Conservation (phyloP, 2,797 vertebrate genomes). For the Helarctos malayanus region DNA sequence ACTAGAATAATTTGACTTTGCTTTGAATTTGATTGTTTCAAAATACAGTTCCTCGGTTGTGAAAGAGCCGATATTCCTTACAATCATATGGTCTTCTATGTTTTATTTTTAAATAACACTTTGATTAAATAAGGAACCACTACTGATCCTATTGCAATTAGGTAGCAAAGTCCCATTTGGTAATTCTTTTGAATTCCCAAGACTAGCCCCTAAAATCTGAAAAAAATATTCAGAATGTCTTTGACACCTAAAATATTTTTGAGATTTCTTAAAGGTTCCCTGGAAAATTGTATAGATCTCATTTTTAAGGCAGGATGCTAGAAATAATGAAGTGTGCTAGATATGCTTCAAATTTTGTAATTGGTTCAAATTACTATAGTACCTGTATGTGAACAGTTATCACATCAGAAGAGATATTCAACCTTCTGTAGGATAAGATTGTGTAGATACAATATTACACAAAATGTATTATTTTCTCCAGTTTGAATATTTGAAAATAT, state of each 20-base stretch:
- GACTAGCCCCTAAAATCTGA: background rate
- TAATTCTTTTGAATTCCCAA: background rate
- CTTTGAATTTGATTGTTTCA: background rate
- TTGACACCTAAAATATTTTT: constrained; percentile 14
- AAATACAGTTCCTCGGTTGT: background rate
- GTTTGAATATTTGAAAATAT: background rate
- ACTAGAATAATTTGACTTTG: background rate
- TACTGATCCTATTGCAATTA: constrained; percentile 34
- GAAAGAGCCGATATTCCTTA: background rate
- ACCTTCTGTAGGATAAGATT: background rate
- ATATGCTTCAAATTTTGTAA: background rate
- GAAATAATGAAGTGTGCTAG: background rate
- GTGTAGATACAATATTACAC: background rate
- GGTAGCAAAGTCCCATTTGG: background rate
- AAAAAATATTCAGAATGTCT: background rate
- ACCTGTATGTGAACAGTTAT: background rate
- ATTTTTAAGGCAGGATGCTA: background rate
- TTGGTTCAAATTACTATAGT: background rate
- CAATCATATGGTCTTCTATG: background rate
- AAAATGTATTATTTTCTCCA: background rate
- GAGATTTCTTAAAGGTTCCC: background rate
- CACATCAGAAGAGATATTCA: background rate
- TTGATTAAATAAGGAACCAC: constrained; percentile 7
- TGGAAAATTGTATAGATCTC: background rate
- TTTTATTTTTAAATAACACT: constrained; percentile 33